Evolutionary conservation across 2,797 vertebrate species (phyloP).

Genomic region (Chrosomus eos): DNA sequence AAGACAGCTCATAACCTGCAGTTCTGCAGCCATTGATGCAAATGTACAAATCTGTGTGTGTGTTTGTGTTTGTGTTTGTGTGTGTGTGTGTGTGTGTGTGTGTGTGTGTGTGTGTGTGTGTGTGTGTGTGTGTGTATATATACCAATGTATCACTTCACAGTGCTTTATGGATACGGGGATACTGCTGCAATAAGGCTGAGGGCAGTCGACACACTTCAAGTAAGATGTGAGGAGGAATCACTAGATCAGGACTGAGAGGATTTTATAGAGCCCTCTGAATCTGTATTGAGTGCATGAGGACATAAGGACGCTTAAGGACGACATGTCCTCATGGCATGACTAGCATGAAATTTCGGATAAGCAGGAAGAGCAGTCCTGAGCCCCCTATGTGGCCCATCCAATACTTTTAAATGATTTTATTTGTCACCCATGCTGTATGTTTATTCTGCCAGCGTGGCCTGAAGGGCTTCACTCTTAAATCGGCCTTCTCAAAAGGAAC

Average conservation of each 20-base stretch:
- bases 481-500: constrained; percentile 9
- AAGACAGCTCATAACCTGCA: not conserved
- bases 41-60: constrained; percentile 8
- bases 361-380: constrained; percentile 4
- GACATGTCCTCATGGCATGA: constrained; percentile 16
- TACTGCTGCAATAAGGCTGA: constrained; percentile 9
- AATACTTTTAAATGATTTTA: constrained; percentile 31
- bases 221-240: constrained; percentile 27
- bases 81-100: not conserved
- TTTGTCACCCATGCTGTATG: constrained; percentile 29
- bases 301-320: constrained; percentile 18
- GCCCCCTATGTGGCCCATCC: constrained; percentile 3
- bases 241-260: constrained; percentile 9
- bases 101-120: constrained; percentile 24
- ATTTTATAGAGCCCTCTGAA: not conserved
- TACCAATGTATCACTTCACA: constrained; percentile 19
- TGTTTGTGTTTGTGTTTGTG: not conserved
- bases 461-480: constrained; percentile 36
- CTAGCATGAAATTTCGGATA: constrained; percentile 35
- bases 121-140: not conserved
- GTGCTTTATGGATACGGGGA: not conserved
- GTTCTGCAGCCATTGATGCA: not conserved
- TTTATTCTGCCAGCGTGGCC: constrained; percentile 36
- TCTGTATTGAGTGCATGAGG: not conserved
- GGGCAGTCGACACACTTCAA: constrained; percentile 11